A percentile compares a stretch with the other conserved stretches of the same genome.
These are phyloP conservation scores for Bathynomus jamesi DNA, from an alignment of 1,140 invertebrate genomes.

Conservation along the genomic window DNA sequence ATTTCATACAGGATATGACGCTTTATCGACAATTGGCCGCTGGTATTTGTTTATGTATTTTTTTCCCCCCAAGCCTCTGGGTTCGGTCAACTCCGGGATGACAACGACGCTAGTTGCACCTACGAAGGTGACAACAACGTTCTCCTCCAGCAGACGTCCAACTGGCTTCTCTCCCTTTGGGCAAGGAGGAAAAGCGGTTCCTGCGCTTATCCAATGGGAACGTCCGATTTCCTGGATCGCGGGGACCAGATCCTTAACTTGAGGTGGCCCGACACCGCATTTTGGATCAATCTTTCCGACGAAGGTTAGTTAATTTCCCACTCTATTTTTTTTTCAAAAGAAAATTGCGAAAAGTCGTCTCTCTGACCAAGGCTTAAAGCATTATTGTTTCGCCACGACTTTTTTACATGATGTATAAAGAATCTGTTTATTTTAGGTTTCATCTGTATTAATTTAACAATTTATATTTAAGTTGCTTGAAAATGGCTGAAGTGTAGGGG, in stretches of 20 bases:
- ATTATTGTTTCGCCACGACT: no score
- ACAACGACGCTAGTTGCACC: constrained; percentile 86
- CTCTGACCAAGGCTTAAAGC: no score
- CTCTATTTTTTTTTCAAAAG: background rate
- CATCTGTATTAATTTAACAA: no score
- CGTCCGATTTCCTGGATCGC: constrained; percentile 43
- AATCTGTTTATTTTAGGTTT: no score
- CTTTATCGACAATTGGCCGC: no score
- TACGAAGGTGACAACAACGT: constrained; percentile 97
- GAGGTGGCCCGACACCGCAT: constrained; percentile 5
- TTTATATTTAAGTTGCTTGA: no score
- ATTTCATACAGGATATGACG: no score
- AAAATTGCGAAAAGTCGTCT: no score
- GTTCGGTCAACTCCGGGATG: constrained; percentile 55
- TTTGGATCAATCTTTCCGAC: background rate
- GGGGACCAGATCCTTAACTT: constrained; percentile 54
- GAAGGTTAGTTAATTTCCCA: constrained; percentile 4
- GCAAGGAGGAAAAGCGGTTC: constrained; percentile 43
- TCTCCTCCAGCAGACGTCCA: constrained; percentile 85
- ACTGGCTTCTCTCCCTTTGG: constrained; percentile 69
- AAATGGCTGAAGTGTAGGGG: no score
- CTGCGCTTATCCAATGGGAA: constrained; percentile 46
- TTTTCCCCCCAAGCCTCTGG: constrained; percentile 47
- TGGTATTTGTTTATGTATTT: no score
- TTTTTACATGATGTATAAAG: no score